Base-by-base conservation (phyloP, 2,113 vertebrate genomes). In the Enhydra lutris region DNA sequence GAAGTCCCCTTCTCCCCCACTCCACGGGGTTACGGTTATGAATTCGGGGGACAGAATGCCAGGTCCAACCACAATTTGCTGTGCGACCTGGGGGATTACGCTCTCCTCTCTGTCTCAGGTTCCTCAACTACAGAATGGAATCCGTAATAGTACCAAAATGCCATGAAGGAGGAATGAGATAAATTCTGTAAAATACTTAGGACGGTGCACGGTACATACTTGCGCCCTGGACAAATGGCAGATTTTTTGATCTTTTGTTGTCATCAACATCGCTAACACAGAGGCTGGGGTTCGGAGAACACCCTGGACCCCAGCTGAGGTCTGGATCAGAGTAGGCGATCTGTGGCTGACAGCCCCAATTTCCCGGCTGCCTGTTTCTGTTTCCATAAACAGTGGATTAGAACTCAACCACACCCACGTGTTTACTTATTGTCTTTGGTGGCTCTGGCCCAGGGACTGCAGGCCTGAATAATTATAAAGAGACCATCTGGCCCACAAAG, bases 271-370 rank as follows among this genome's bases (percentile, higher is more conserved):
- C 17, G 7, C 18, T 26, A 63, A 88, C 21, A 5, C 55, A 80
- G 21, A 92, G 47, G 39, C 10, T n/a, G 36, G 34, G 31, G 24
- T 55, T 47, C 21, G 7, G 63, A 47, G 24, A 83, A 50, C 26
- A 36, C 14, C 34, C 20, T 14, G 52, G 74, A 74, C 17, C 80
- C 69, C 7, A 47, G 29, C 29, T 5, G 31, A 47, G n/a, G 50
- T 95, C 52, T 4, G 52, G 85, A 59, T 26, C 39, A 21, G 14
- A 26, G 47, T 9, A n/a, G 50, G 59, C n/a, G n/a, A 10, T 34
- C 47, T 1, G 0, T 1, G 10, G 34, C 74, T 10, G 24, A 3
- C 0, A 10, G 11, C 47, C 18, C 69, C 4, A 0, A 11, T 2
- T 1, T 59, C 13, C 26, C 12, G 0, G 0, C 18, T 4, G 34